Evolutionary conservation across 2,113 vertebrate species (phyloP).

Genomic region (Pituophis catenifer): DNA sequence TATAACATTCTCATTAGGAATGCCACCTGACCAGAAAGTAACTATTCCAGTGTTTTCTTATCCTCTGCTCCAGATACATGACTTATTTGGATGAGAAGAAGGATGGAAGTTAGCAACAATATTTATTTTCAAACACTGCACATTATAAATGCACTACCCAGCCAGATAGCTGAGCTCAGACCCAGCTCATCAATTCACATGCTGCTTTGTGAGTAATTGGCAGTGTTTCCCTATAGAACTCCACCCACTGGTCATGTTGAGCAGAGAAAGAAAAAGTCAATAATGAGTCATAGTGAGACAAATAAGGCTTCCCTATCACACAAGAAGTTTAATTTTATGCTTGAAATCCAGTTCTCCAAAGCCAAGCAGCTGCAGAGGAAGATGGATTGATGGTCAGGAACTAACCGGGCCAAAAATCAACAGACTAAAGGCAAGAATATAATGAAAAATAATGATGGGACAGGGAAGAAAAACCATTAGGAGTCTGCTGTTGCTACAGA

Average conservation of each 20-base stretch:
- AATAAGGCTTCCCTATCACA: neutral
- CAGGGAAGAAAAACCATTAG: neutral
- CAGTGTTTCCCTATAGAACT: neutral
- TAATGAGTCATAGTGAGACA: neutral
- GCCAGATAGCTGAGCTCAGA: neutral
- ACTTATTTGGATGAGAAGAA: neutral
- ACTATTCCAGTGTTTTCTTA: neutral
- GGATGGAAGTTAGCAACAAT: neutral
- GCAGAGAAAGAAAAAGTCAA: neutral
- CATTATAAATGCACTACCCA: neutral
- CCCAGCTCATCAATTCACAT: neutral
- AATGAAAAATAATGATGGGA: neutral
- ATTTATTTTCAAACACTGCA: neutral
- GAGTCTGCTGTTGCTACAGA: neutral
- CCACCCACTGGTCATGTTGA: neutral
- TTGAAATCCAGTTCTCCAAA: neutral
- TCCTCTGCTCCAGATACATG: neutral
- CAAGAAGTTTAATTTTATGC: neutral
- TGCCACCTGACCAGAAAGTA: neutral
- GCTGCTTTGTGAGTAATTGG: neutral
- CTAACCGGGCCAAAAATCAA: neutral
- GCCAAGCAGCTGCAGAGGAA: neutral
- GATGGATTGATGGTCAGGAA: neutral
- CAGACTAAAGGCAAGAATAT: neutral
- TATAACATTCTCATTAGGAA: neutral